phyloP scores from a whole-genome alignment of 2,888 invertebrate species.

The Sepioteuthis lessoniana region DNA sequence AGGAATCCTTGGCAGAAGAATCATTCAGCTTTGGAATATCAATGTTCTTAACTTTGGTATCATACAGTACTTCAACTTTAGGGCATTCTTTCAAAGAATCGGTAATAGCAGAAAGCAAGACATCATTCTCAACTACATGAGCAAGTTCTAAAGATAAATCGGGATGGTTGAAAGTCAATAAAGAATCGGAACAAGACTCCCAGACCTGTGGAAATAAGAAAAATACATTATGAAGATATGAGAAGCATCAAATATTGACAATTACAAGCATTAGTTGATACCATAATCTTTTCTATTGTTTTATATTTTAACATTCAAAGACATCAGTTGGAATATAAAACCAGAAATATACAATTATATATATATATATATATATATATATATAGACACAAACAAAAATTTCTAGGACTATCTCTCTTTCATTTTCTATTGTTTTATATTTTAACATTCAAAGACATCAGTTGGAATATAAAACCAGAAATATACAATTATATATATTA shows the following conservation, averaged over 20 bases:
- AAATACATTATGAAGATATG: neutral
- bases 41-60: slow-evolving; percentile 81
- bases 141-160: slow-evolving; percentile 85
- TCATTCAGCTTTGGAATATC: slow-evolving; percentile 53
- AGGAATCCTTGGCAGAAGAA: slow-evolving; percentile 59
- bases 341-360: too few relatives aligned
- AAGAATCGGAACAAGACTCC: slow-evolving; percentile 92
- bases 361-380: too few relatives aligned
- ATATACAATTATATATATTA: too few relatives aligned
- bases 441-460: too few relatives aligned
- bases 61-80: slow-evolving; percentile 82
- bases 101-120: slow-evolving; percentile 81
- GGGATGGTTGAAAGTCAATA: slow-evolving; percentile 88
- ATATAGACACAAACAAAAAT: too few relatives aligned
- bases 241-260: neutral
- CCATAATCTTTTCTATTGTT: neutral
- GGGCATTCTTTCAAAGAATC: slow-evolving; percentile 79
- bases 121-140: slow-evolving; percentile 94
- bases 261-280: neutral
- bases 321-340: too few relatives aligned
- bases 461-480: too few relatives aligned
- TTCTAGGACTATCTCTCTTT: too few relatives aligned
- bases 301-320: too few relatives aligned
- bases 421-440: too few relatives aligned
- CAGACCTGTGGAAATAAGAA: slow-evolving; percentile 82